Evolutionary conservation across 1,140 invertebrate species (phyloP), one percentile per base, ranked within the genome.

Genomic region (Drosophila nasuta): DNA sequence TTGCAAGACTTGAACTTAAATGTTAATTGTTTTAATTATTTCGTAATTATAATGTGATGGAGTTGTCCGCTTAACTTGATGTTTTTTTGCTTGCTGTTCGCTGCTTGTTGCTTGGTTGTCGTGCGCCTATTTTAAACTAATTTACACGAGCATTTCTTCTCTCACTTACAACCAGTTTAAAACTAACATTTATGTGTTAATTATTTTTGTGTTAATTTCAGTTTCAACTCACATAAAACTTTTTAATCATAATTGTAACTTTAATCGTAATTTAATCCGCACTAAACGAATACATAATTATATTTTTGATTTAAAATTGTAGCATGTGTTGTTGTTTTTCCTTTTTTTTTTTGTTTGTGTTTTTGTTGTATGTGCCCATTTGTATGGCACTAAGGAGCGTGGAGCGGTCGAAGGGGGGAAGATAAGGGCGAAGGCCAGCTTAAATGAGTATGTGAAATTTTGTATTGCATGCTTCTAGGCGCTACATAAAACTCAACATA

Each of bases 151-250:
- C 77, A 75, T 80, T 81, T 78, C 35, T 72, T 43, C 33, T 43
- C 33, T 62, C 62, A 82, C 76, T 89, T 89, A 89, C 85, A 89
- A 89, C 85, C 85, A 89, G 81, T 79, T 57, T 88, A 85, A 85
- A 89, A 90, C 78, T 81, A 88, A 82, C 57, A 74, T 75, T 78
- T 59, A 59, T 64, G 43, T 51, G 38, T 75, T 71, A 59, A 62
- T 71, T 70, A 41, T 69, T 63, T 25, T 54, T 75, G 33, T 60
- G 30, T 71, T 71, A 57, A 64, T 71, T 71, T 54, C 10, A 10
- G 38, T 38, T 51, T 49, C n/a, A 69, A 69, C 57, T 68, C 57
- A 74, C 71, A 74, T 17, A 65, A 56, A 65, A 56, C 20, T 51
- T 46, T 48, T 46, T 48, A 52, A 73, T 54, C 60, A 64, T 60